phyloP scores from a whole-genome alignment of 2,113 vertebrate genomes.

The Eubucco bourcierii region DNA sequence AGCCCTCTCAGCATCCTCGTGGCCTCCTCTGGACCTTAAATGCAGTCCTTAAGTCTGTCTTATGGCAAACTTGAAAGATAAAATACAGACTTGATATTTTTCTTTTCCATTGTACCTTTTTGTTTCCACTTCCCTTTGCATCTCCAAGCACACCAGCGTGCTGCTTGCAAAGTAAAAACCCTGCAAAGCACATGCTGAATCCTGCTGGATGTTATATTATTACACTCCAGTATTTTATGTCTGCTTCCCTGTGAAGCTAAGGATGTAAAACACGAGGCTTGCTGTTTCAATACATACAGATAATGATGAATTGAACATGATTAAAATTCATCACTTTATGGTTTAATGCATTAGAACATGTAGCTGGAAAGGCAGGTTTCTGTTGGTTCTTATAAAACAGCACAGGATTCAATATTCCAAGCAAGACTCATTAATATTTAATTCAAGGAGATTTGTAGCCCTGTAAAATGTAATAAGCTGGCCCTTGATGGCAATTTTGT shows the following conservation, averaged over 20 bases:
- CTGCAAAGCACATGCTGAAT: not conserved
- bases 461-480: slow-evolving; percentile 54
- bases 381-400: slow-evolving; percentile 49
- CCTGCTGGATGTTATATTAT: not conserved
- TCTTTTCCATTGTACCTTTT: not conserved
- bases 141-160: not conserved
- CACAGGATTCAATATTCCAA: slow-evolving; percentile 53
- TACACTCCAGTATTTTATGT: not conserved
- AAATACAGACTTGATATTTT: not conserved
- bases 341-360: slow-evolving; percentile 3
- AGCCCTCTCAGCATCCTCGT: too few species aligned
- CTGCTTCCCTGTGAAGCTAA: slow-evolving; percentile 23
- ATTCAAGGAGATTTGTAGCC: slow-evolving; percentile 43
- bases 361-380: slow-evolving; percentile 45
- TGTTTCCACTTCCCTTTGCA: not conserved
- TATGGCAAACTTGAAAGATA: not conserved
- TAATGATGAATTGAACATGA: slow-evolving; percentile 47
- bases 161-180: not conserved
- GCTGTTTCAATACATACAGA: slow-evolving; percentile 46
- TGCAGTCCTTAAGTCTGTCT: not conserved
- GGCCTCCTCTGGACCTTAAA: too few species aligned
- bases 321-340: slow-evolving; percentile 36
- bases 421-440: slow-evolving; percentile 66
- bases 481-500: slow-evolving; percentile 47
- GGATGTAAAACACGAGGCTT: slow-evolving; percentile 43